Evolutionary conservation across 2,113 vertebrate species (phyloP).

Genomic region (Gobius niger): DNA sequence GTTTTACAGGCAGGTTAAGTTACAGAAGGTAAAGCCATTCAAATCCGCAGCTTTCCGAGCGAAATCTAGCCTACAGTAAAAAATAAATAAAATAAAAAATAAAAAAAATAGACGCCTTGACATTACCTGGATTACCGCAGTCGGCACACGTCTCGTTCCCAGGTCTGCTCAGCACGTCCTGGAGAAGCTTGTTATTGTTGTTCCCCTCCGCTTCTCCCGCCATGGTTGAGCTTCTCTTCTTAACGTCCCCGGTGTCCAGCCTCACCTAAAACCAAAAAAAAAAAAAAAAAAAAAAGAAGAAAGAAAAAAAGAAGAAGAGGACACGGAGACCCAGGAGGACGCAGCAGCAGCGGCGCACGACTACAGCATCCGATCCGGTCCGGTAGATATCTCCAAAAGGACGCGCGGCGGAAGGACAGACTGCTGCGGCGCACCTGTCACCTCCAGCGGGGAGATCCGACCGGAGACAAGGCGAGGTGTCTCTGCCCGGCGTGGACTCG

Average conservation of each 20-base stretch:
- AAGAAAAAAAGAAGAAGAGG: not conserved
- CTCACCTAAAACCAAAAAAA: constrained; percentile 33
- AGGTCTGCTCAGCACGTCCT: constrained; percentile 62
- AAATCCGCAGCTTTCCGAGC: not conserved
- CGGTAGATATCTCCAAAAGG: not conserved
- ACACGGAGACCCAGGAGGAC: not conserved
- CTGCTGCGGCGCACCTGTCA: constrained; percentile 41
- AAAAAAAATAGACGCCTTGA: too few relatives aligned
- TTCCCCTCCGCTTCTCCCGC: constrained; percentile 64
- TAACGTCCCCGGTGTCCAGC: not conserved
- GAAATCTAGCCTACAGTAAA: too few relatives aligned
- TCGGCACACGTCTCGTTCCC: constrained; percentile 70
- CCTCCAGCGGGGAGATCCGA: constrained; percentile 1
- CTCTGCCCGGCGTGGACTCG: constrained; percentile 32
- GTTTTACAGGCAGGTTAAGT: not conserved
- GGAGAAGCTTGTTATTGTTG: constrained; percentile 50
- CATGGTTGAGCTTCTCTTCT: constrained; percentile 42
- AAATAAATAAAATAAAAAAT: too few relatives aligned
- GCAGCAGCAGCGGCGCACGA: too few relatives aligned
- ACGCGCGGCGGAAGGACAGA: not conserved
- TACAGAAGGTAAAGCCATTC: not conserved
- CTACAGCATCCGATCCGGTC: not conserved
- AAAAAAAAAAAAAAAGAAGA: not conserved
- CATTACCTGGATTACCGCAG: constrained; percentile 74
- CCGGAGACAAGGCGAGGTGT: constrained; percentile 9